Evolutionary conservation across 2,888 invertebrate species (phyloP).

Genomic region (Melolontha melolontha): DNA sequence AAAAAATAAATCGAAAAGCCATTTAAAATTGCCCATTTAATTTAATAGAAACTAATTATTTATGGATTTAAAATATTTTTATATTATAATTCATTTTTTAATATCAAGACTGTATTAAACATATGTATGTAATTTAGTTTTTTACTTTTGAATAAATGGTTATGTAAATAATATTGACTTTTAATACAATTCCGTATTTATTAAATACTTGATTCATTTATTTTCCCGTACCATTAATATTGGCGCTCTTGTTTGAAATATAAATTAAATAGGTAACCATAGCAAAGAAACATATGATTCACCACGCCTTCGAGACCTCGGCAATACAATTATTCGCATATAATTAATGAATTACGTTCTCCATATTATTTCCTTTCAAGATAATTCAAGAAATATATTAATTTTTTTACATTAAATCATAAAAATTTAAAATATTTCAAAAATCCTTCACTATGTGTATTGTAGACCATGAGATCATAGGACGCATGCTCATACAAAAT

Average conservation of each 20-base stretch:
- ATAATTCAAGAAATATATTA: no score
- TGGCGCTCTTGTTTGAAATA: constrained; percentile 41
- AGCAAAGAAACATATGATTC: constrained; percentile 57
- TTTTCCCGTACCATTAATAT: background rate
- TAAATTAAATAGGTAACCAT: constrained; percentile 50
- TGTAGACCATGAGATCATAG: constrained; percentile 13
- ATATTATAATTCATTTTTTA: no score
- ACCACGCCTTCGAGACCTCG: constrained; percentile 55
- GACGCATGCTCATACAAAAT: constrained; percentile 43
- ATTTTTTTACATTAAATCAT: background rate
- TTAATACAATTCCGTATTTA: background rate
- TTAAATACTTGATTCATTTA: no score
- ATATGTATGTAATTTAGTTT: no score
- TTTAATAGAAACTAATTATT: no score
- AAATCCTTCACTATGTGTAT: constrained; percentile 7
- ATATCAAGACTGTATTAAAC: no score
- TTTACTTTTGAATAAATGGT: no score
- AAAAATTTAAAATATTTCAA: constrained; percentile 23
- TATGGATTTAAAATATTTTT: no score
- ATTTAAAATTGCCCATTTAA: no score
- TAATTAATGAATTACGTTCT: background rate
- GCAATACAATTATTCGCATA: background rate
- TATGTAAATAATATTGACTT: no score
- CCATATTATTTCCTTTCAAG: background rate
- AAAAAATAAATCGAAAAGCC: no score